Base-by-base conservation (phyloP, 2,888 invertebrate species). In the Crossocerus cetratus region DNA sequence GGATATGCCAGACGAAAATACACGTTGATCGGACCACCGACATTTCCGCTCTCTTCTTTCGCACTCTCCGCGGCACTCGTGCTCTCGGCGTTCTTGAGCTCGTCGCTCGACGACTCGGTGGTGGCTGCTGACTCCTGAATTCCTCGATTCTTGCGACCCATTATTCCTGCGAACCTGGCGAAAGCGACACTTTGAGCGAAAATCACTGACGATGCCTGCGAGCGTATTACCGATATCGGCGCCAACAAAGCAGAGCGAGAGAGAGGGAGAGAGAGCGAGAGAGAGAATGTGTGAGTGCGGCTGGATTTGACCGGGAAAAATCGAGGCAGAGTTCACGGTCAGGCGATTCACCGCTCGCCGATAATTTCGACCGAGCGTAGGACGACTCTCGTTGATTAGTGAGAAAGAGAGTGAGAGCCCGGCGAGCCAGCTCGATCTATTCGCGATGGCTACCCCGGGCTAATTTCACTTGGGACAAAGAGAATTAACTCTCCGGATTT, bases 81-180 rank as follows among this genome's bases (percentile, higher is more conserved):
- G 5, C 22, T 23, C 59, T 16, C 18, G 23, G 21, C n/a, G 16
- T 14, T 20, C 18, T 11, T n/a, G 4, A n/a, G 4, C 8, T 42
- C 22, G 20, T 42, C 54, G n/a, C 23, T 16, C 63, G 18, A 13
- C 23, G 13, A 8, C 49, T 49, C 18, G 11, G 16, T n/a, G 13
- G 0, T n/a, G 13, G 0, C 13, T 32, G n/a, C 14, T 1, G 22
- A 16, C 11, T 13, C 18, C 18, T 16, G 3, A 2, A 18, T 11
- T 16, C 32, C 11, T 16, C 18, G 13, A 5, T 78, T 81, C 22
- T 67, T 83, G 0, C 82, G 74, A 3, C 80, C 80, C 84, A 84
- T 82, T 42, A 4, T 72, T 42, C 0, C n/a, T 49, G 49, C 14
- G 13, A 49, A 16, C 49, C 14, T 16, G 49, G 49, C 49, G n/a